Base-by-base conservation (phyloP, 2,797 vertebrate genomes). In the Acridotheres tristis region DNA sequence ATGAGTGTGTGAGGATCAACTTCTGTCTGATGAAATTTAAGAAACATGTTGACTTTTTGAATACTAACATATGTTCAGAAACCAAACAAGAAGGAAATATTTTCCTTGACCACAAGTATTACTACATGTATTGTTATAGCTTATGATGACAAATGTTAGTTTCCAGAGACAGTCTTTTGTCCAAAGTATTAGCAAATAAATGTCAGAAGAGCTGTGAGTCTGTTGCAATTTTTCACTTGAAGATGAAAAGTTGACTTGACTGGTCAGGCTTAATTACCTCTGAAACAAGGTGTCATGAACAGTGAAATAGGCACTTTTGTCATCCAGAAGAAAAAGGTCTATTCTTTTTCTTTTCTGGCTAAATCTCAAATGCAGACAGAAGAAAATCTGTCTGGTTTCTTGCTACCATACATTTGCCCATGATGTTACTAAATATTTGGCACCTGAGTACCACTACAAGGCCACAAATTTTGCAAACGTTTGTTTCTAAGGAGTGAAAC, bases 381-480 rank as follows among this genome's bases (percentile, higher is more conserved):
- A 78, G 30, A 14, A 63, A 59, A 4, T 34, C 30, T 79, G 2
- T 45, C 25, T 74, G 57, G 5, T 16, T 62, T 9, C 5, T 23
- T 18, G 2, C 5, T 51, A 21, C 16, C 3, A 0, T 17, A 16
- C 8, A 51, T 13, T n/a, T 11, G 2, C 11, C 7, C 5, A 9
- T 0, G 5, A 6, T 43, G 7, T 34, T 62, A 20, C 8, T 8
- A 12, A 11, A 2, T 50, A 69, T 54, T 62, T 57, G 34, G 55
- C 9, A 16, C 0, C 5, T 53, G 23, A 50, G n/a, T 53, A 42
- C 2, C 13, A 17, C 6, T 45, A 45, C 10, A 42, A 58, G 18
- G 7, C 16, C 15, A 43, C 3, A 66, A 16, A 34, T 59, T 30
- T 82, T 61, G 7, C 5, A 65, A 47, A 42, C 75, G 23, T 16